phyloP scores from a whole-genome alignment of 2,113 vertebrate genomes.

The Carollia perspicillata region DNA sequence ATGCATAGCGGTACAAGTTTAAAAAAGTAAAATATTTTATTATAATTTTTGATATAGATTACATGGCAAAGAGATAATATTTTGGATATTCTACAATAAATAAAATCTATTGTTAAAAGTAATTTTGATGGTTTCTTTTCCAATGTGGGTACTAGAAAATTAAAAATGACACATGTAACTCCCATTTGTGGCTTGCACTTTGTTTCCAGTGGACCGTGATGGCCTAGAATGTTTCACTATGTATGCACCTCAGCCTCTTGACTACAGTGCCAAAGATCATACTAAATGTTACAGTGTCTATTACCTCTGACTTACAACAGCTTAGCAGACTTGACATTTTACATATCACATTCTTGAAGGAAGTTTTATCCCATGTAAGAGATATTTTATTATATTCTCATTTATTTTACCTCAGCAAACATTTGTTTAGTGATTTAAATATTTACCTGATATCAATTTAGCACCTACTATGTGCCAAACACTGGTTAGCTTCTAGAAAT shows the following conservation, averaged over 20 bases:
- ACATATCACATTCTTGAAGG: neutral
- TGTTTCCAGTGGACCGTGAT: neutral
- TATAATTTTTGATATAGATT: constrained; percentile 9
- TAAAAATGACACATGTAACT: neutral
- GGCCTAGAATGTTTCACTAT: neutral
- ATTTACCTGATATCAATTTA: neutral
- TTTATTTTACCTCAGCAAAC: neutral
- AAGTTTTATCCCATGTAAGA: neutral
- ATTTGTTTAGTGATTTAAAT: neutral
- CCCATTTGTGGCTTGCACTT: neutral
- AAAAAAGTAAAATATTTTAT: neutral
- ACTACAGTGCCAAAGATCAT: neutral
- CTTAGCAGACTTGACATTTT: neutral
- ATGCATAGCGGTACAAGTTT: neutral
- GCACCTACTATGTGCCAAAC: neutral
- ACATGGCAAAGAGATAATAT: neutral
- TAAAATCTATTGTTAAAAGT: neutral
- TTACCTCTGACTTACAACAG: neutral
- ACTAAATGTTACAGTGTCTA: neutral
- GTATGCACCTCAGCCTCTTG: neutral
- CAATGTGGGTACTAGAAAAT: neutral
- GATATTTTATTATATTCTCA: neutral
- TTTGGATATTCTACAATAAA: neutral
- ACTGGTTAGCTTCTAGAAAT: neutral
- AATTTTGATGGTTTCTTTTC: neutral